Evolutionary conservation across 53 echinoderm and acorn worm genomes (phyloP).

Genomic region (Paelopatides confundens): DNA sequence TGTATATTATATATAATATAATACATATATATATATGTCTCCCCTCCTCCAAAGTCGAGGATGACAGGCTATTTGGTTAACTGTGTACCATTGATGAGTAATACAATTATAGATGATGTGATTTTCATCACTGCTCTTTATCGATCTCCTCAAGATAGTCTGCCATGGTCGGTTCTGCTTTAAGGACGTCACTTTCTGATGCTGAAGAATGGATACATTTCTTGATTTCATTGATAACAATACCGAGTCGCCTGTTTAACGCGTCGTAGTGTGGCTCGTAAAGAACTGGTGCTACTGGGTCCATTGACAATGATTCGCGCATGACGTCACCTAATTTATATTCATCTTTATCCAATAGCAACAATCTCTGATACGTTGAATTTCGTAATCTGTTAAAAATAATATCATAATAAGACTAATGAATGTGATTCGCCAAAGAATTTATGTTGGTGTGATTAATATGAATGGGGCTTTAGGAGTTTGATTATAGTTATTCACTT

Average conservation of each 20-base stretch:
- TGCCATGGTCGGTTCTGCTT: conserved; percentile 66
- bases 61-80: too few relatives aligned
- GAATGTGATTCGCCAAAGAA: too few relatives aligned
- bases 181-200: conserved; percentile 64
- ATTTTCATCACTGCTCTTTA: too few relatives aligned
- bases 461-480: too few relatives aligned
- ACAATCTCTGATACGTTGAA: conserved; percentile 77
- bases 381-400: conserved; percentile 71
- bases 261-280: conserved; percentile 82
- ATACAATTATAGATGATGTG: too few relatives aligned
- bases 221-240: conserved; percentile 62
- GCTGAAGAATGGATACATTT: conserved; percentile 54
- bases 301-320: conserved; percentile 81
- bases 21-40: too few relatives aligned
- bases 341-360: conserved; percentile 67
- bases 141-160: background rate
- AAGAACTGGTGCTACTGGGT: conserved; percentile 73
- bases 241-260: conserved; percentile 77
- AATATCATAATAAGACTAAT: too few relatives aligned
- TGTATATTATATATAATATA: too few relatives aligned
- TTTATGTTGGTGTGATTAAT: too few relatives aligned
- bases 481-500: too few relatives aligned
- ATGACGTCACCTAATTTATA: conserved; percentile 89
- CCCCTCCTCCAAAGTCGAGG: too few relatives aligned
- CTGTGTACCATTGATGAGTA: too few relatives aligned